A percentile compares a stretch with the other conserved stretches of the same genome.
Conservation (phyloP, 2,888 invertebrate species). For the Chymomyza procnemis region DNA sequence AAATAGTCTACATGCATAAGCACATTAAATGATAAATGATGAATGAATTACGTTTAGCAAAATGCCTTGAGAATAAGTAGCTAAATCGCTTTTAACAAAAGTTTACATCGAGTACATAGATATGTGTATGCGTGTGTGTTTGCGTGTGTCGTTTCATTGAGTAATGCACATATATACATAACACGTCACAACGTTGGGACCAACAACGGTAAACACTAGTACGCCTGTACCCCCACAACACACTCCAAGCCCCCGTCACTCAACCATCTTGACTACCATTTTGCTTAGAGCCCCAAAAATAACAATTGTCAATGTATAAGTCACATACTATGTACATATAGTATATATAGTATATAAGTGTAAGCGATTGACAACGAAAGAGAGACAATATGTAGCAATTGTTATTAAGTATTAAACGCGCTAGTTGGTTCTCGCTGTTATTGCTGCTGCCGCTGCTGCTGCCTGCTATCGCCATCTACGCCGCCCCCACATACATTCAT, state of each 20-base stretch:
- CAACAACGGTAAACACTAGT: neutral
- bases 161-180: constrained; percentile 29
- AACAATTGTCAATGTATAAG: constrained; percentile 50
- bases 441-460: neutral
- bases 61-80: neutral
- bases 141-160: constrained; percentile 35
- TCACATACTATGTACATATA: neutral
- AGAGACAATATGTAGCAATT: constrained; percentile 56
- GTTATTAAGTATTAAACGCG: constrained; percentile 55
- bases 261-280: constrained; percentile 61
- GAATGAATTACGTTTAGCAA: neutral
- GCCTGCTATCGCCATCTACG: constrained; percentile 14
- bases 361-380: constrained; percentile 2
- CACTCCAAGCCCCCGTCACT: constrained; percentile 11
- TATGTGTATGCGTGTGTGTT: neutral
- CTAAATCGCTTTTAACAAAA: neutral
- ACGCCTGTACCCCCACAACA: too few relatives aligned
- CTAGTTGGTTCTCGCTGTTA: neutral
- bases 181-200: constrained; percentile 9
- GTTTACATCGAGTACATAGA: too few relatives aligned
- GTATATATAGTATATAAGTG: constrained; percentile 9
- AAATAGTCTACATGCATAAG: neutral
- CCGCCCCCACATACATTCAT: constrained; percentile 28
- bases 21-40: neutral
- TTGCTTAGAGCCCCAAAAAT: constrained; percentile 56